Percentiles rank a stretch among this genome's conserved stretches.
phyloP scores from a whole-genome alignment of 2,113 vertebrate genomes.

The Neoarius graeffei region DNA sequence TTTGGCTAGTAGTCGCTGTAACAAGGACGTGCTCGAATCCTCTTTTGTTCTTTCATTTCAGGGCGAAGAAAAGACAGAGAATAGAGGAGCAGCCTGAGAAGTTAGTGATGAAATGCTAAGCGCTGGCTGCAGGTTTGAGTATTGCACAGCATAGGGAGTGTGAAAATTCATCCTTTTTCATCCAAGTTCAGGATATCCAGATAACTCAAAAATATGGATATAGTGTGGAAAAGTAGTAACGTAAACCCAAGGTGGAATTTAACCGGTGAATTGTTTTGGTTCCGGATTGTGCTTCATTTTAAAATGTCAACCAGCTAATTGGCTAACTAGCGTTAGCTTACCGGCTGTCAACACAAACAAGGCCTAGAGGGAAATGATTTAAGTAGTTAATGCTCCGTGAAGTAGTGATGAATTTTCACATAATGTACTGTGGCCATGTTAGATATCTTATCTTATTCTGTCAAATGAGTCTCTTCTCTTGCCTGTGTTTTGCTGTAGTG shows the following conservation, averaged over 20 bases:
- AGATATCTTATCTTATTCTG: neutral
- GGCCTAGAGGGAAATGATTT: neutral
- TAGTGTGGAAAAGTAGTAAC: neutral
- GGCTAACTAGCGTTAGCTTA: constrained; percentile 21
- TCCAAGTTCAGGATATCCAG: no score
- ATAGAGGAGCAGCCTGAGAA: constrained; percentile 98
- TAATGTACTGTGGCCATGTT: constrained; percentile 35
- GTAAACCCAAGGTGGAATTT: neutral
- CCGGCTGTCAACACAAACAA: constrained; percentile 10
- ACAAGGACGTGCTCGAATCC: constrained; percentile 67
- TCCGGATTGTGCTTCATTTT: neutral
- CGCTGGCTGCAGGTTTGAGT: constrained; percentile 73
- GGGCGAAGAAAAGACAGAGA: constrained; percentile 99
- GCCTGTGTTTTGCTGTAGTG: neutral
- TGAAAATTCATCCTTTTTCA: constrained; percentile 42
- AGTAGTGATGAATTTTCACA: constrained; percentile 47
- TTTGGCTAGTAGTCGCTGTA: neutral
- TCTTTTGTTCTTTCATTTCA: constrained; percentile 84
- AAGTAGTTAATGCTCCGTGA: neutral
- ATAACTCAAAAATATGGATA: neutral
- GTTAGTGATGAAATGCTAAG: constrained; percentile 88
- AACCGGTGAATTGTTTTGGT: neutral
- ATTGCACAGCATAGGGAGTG: constrained; percentile 65
- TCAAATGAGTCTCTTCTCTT: neutral
- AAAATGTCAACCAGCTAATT: neutral